Conservation (phyloP, 2,888 invertebrate species). For the Spialia ferax region DNA sequence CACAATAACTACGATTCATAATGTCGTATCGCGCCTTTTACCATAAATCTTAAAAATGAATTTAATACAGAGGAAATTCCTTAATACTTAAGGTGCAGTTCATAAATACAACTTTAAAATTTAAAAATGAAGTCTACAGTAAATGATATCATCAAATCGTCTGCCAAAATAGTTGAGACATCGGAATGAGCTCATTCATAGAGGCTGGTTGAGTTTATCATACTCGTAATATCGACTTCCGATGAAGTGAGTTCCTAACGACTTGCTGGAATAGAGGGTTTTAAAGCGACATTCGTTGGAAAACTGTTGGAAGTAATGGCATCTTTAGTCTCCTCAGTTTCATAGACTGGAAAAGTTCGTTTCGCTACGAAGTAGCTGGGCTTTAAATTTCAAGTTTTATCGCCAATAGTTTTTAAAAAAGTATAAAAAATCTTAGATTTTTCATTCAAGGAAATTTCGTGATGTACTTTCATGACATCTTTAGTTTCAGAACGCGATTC, state of each 20-base stretch:
- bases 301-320: neutral
- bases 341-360: neutral
- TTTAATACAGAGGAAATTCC: too few species aligned
- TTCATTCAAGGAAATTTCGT: neutral
- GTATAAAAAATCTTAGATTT: neutral
- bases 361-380: neutral
- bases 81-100: too few species aligned
- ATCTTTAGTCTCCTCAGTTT: neutral
- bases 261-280: neutral
- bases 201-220: neutral
- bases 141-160: neutral
- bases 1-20: neutral
- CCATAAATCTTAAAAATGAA: neutral
- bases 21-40: neutral
- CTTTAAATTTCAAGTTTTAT: neutral
- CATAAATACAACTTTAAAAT: too few species aligned
- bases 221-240: slow-evolving; percentile 3
- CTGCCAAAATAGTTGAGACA: neutral
- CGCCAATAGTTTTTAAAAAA: neutral
- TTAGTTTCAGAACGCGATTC: too few species aligned
- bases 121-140: too few species aligned
- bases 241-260: neutral
- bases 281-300: neutral
- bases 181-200: neutral
- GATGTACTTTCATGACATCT: too few species aligned